Conservation (phyloP, 2,113 vertebrate species). For the Paramisgurnus dabryanus region DNA sequence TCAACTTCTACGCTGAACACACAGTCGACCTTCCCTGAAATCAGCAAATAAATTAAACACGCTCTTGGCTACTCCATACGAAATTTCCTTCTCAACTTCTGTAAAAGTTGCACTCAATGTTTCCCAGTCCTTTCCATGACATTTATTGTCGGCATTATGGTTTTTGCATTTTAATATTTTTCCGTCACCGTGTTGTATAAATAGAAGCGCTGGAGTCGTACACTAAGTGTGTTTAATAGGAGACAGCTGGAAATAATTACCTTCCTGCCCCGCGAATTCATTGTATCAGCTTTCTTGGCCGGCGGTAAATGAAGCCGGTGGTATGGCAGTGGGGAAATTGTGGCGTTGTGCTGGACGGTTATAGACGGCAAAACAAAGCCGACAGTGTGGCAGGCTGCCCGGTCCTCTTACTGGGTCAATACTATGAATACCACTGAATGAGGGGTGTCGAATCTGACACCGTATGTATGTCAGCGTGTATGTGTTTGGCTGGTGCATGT, state of each 20-base stretch:
- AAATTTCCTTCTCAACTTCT: background rate
- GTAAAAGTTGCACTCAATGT: background rate
- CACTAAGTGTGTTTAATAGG: conserved; percentile 59
- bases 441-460: background rate
- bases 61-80: background rate
- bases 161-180: conserved; percentile 43
- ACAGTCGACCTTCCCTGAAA: background rate
- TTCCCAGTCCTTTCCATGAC: conserved; percentile 46
- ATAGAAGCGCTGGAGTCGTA: conserved; percentile 62
- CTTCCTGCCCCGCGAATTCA: conserved; percentile 65
- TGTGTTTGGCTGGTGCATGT: background rate
- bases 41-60: conserved; percentile 17
- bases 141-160: conserved; percentile 52
- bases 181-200: conserved; percentile 62
- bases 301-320: conserved; percentile 68
- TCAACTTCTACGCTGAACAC: background rate
- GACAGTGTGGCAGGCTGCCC: conserved; percentile 64
- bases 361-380: conserved; percentile 68
- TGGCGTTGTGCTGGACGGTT: conserved; percentile 60
- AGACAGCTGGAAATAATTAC: conserved; percentile 75
- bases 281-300: conserved; percentile 74
- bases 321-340: conserved; percentile 65
- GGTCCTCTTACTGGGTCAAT: conserved; percentile 53
- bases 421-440: conserved; percentile 24
- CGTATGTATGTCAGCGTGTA: background rate